Conservation (phyloP, 2,113 vertebrate species). For the Corythaeola cristata region DNA sequence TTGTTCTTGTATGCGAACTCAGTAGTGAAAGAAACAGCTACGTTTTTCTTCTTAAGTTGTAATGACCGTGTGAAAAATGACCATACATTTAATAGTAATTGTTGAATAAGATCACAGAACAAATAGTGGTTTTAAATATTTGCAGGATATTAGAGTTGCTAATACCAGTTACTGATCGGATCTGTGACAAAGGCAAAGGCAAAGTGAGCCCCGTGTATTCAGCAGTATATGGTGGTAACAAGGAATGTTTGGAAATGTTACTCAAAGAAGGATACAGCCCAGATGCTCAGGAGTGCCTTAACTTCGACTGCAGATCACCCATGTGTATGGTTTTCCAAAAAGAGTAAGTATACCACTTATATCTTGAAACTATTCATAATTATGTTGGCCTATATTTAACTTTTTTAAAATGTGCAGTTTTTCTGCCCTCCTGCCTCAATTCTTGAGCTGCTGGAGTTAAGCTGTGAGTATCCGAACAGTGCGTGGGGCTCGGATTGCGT, state of each 20-base stretch:
- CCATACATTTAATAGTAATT: rapidly evolving
- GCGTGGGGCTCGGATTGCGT: background rate
- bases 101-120: background rate
- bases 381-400: background rate
- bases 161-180: slow-evolving; percentile 72
- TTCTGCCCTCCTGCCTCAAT: background rate
- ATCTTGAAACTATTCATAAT: background rate
- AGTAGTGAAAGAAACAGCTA: background rate
- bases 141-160: slow-evolving; percentile 83
- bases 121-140: background rate
- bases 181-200: slow-evolving; percentile 76
- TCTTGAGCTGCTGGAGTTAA: background rate
- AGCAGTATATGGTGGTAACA: slow-evolving; percentile 77
- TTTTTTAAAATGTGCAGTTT: rapidly evolving
- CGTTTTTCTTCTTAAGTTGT: background rate
- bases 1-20: background rate
- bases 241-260: slow-evolving; percentile 77
- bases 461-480: background rate
- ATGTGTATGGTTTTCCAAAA: slow-evolving; percentile 79
- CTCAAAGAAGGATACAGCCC: slow-evolving; percentile 85
- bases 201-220: slow-evolving; percentile 93
- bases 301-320: slow-evolving; percentile 78
- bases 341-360: slow-evolving; percentile 61
- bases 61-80: background rate
- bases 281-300: slow-evolving; percentile 84